Evolutionary conservation across 2,888 invertebrate genomes (phyloP), one percentile per base, ranked within the genome.

Genomic region (Cryptus viduatorius): DNA sequence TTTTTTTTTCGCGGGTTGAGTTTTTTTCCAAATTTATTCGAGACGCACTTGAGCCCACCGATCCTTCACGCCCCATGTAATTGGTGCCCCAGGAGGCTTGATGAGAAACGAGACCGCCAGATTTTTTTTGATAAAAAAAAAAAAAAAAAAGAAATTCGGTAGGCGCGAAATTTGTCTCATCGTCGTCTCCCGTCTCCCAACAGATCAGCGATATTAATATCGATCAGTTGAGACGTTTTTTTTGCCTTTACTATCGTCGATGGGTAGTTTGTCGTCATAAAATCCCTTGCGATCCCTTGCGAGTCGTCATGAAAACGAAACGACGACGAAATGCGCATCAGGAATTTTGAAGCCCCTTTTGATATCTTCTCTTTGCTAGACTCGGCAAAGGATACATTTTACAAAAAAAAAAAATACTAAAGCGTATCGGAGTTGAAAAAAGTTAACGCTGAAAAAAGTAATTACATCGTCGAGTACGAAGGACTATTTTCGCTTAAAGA

Each of bases 101-200:
- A 81, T 81, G 69, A n/a, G 31, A 67, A 81, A 81, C 64, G 76
- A 64, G 53, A 64, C 69, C 69, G 59, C 29, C 29, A 68, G 68
- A 69, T 81, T 76, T 64, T 75, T 69, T 50, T 24, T 48, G 8
- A n/a, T 48, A n/a, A 12, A 12, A 37, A 37, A 48, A 12, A 12
- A 37, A 37, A 1, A 24, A 24, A 48, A 48, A 48, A 4, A 50
- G 56, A 65, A 73, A 82, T 31, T 72, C n/a, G 48, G 53, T 44
- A 10, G 73, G 44, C 42, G 37, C 29, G 29, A 73, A 68, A 78
- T 78, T 73, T 59, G 61, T 73, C 82, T 78, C 56, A 46, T 53
- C 44, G 19, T 31, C 65, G 37, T 29, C 44, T 68, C 29, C 16
- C 53, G n/a, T 42, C 53, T 16, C 46, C 24, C 31, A 67, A 65